Conservation (phyloP, 2,888 invertebrate species). For the Caenorhabditis plicata region DNA sequence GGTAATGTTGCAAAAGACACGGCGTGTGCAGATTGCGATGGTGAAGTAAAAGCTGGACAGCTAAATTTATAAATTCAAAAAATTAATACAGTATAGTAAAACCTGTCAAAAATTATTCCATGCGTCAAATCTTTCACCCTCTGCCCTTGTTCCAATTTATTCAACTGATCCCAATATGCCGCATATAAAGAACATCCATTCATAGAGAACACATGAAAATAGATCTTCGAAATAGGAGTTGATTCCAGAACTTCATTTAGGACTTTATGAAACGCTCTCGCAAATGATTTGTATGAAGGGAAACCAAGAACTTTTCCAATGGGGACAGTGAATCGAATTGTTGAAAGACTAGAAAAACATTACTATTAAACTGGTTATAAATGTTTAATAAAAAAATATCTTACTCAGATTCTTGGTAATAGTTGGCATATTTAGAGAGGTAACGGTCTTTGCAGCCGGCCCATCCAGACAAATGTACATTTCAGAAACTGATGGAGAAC, state of each 20-base stretch:
- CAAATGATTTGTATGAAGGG: conserved; percentile 50
- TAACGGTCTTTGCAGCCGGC: conserved; percentile 80
- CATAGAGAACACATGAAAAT: conserved; percentile 49
- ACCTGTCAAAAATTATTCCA: conserved; percentile 63
- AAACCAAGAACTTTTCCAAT: conserved; percentile 54
- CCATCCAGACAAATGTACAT: conserved; percentile 80
- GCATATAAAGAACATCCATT: conserved; percentile 57
- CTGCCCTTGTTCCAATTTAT: conserved; percentile 27
- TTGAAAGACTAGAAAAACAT: conserved; percentile 48
- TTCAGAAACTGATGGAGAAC: no score
- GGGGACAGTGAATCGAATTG: conserved; percentile 59
- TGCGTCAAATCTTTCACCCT: conserved; percentile 38
- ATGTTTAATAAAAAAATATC: conserved; percentile 35
- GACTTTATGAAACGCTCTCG: conserved; percentile 30
- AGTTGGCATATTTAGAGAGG: conserved; percentile 78
- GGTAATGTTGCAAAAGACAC: conserved; percentile 57
- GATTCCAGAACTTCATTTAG: conserved; percentile 15
- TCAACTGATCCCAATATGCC: conserved; percentile 54
- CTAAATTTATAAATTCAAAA: no score
- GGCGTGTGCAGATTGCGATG: conserved; percentile 59
- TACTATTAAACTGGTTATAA: background rate
- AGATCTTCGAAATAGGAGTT: conserved; percentile 6
- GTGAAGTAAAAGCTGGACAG: conserved; percentile 57
- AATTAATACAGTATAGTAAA: no score
- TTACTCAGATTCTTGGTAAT: conserved; percentile 78